phyloP scores from a whole-genome alignment of 2,888 invertebrate species.

The Eristalinus aeneus region DNA sequence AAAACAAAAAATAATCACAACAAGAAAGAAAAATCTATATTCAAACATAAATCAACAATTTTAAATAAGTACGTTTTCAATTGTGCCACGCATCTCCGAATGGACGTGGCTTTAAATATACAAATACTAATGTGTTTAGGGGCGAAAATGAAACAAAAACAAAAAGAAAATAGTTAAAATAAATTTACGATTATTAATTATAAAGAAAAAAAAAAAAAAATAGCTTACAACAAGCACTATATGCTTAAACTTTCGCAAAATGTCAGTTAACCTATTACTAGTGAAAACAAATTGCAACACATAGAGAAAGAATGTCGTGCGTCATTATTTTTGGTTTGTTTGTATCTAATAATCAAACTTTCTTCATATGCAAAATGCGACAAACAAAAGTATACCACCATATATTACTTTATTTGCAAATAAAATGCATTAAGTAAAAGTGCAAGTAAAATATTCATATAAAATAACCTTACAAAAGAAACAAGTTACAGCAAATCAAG shows the following conservation, averaged over 20 bases:
- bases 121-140: constrained; percentile 38
- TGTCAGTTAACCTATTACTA: constrained; percentile 8
- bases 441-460: neutral
- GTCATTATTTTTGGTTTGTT: neutral
- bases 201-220: neutral
- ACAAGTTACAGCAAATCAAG: constrained; percentile 6
- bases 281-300: constrained; percentile 16
- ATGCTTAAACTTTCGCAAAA: constrained; percentile 68
- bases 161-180: constrained; percentile 29
- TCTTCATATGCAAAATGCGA: neutral
- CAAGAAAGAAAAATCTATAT: neutral
- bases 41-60: constrained; percentile 36
- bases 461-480: constrained; percentile 22
- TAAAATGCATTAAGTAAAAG: neutral
- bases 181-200: neutral
- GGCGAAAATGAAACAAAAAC: constrained; percentile 35
- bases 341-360: neutral
- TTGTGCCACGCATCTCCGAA: neutral
- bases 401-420: neutral
- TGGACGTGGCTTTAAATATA: constrained; percentile 26
- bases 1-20: too few species aligned
- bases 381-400: neutral
- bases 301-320: constrained; percentile 13
- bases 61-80: constrained; percentile 8
- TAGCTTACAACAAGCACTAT: constrained; percentile 67